These are phyloP conservation scores for Oryzias sinensis DNA, from an alignment of 2,797 vertebrate species.

Conservation along the genomic window DNA sequence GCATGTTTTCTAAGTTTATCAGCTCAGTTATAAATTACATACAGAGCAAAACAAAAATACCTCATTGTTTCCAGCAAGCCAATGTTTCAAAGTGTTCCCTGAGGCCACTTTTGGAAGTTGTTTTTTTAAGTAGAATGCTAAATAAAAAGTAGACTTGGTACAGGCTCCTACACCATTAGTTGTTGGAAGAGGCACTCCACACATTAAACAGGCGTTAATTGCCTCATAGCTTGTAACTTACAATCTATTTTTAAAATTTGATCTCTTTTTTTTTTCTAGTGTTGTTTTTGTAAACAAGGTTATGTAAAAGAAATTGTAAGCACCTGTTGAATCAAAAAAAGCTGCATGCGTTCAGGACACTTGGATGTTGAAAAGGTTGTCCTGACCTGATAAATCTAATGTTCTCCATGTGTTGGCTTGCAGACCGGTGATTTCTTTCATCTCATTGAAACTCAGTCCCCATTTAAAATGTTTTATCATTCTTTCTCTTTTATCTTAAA, in stretches of 20 bases:
- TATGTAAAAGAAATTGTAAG: conserved; percentile 59
- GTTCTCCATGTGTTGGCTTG: conserved; percentile 31
- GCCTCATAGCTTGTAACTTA: conserved; percentile 51
- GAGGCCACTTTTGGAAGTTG: conserved; percentile 68
- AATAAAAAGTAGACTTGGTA: conserved; percentile 70
- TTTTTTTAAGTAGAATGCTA: conserved; percentile 50
- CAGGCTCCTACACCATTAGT: conserved; percentile 65
- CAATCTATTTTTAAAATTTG: conserved; percentile 16
- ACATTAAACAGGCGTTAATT: conserved; percentile 69
- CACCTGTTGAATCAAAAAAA: conserved; percentile 64
- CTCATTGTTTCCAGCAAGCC: conserved; percentile 49
- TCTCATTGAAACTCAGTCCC: conserved; percentile 43
- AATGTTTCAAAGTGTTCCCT: conserved; percentile 64
- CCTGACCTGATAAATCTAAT: conserved; percentile 43
- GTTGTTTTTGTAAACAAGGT: conserved; percentile 62
- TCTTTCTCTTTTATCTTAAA: conserved; percentile 61
- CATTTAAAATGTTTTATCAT: conserved; percentile 55
- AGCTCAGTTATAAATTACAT: conserved; percentile 68
- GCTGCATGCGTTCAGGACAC: conserved; percentile 28
- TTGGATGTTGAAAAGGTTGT: conserved; percentile 39
- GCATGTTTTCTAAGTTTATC: conserved; percentile 57
- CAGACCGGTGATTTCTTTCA: conserved; percentile 47
- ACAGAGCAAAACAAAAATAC: conserved; percentile 61
- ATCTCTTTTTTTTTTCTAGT: neutral
- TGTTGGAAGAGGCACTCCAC: conserved; percentile 56